Evolutionary conservation across 1,140 invertebrate species (phyloP), one percentile per base, ranked within the genome.

Genomic region (Hermatobates lingyangjiaoensis): DNA sequence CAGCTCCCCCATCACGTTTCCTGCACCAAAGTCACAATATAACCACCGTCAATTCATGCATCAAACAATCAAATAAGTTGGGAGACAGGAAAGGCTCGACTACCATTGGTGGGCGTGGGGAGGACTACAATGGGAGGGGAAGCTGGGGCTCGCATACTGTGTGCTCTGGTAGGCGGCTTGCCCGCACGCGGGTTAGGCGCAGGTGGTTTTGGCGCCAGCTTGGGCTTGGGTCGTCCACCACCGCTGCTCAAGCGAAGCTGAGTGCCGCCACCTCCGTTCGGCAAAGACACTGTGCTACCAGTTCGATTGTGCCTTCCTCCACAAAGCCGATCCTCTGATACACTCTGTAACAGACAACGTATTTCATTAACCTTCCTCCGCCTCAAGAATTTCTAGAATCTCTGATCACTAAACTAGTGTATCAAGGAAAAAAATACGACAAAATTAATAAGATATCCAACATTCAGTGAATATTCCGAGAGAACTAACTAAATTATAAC

Each of bases 111-210:
- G 47, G 40, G 34, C 38, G 42, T 12, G 48, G 38, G 20, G 47
- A 34, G 34, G 30, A 51, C 51, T 12, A 58, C 54, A 23, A 71
- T 68, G 2, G 70, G 68, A 2, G 70, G 66, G 4, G 71, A 71
- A n/a, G 69, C 58, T 3, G 70, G 68, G 4, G 71, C 53, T 53
- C 71, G 59, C 71, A 74, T 73, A 50, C 71, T 73, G 51, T 73
- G 71, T n/a, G 72, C 69, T 34, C 70, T 64, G 7, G 70, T 1
- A 71, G 70, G 10, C 60, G 61, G n/a, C 66, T 56, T 27, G 68
- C 70, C 27, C 67, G 69, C 67, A n/a, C n/a, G n/a, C n/a, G 69
- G 69, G 7, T 67, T 68, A 15, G 71, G 71, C 48, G 52, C 56
- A 21, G 70, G 71, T 21, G 71, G 70, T 56, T 72, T 74, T 14